These are phyloP conservation scores for Ailuropoda melanoleuca DNA, from an alignment of 2,113 vertebrate genomes.

Conservation along the genomic window DNA sequence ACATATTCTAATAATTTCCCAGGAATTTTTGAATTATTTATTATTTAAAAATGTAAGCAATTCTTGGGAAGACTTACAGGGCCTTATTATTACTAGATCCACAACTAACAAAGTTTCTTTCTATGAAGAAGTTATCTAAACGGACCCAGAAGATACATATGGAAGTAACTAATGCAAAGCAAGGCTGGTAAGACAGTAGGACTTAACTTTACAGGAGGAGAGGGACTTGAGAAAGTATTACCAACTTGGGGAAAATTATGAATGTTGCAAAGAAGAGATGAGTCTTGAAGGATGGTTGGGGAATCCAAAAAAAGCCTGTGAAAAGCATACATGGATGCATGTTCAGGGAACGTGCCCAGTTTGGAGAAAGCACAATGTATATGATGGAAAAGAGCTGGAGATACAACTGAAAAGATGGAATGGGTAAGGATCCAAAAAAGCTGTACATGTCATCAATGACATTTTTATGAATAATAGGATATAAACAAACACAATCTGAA, in stretches of 20 bases:
- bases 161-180: not conserved
- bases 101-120: not conserved
- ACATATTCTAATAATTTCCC: not conserved
- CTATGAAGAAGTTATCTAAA: conserved; percentile 33
- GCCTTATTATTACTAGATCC: not conserved
- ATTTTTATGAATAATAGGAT: not conserved
- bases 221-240: not conserved
- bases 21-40: not conserved
- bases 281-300: not conserved
- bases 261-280: not conserved
- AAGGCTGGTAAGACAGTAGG: not conserved
- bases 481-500: not conserved
- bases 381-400: not conserved
- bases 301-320: not conserved
- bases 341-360: not conserved
- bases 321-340: not conserved
- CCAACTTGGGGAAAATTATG: not conserved
- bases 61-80: not conserved
- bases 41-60: not conserved
- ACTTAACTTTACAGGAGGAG: not conserved
- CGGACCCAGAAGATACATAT: not conserved
- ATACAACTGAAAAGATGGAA: conserved; percentile 18
- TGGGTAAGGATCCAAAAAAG: not conserved
- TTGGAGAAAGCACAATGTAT: not conserved
- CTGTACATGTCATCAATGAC: not conserved